Base-by-base conservation (phyloP, 2,113 vertebrate genomes). In the Lucifuga dentata region DNA sequence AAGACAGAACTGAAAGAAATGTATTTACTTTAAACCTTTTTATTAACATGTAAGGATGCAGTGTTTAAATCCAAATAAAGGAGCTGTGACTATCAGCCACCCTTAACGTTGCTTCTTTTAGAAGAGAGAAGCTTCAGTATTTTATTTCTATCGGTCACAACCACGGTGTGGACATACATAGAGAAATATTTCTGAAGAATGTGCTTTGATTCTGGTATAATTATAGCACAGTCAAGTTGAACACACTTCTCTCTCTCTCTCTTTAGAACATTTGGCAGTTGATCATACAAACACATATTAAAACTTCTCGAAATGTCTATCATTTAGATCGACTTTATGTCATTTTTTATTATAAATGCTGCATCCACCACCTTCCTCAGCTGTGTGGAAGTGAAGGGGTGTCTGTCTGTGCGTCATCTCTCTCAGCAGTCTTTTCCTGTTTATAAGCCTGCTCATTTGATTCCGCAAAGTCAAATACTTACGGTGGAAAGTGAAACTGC, bases 381-480 rank as follows among this genome's bases (percentile, higher is more conserved):
- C 17, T 32, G 41, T n/a, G 19, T 17, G 29, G 20, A 11, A 24
- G 17, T n/a, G n/a, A n/a, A n/a, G 10, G 24, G 11, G n/a, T 19
- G 1, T 44, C 36, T 20, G 2, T 46, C 46, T 19, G 49, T 43
- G 24, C 2, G 20, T 67, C 57, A 7, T 26, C 16, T 4, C 21
- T n/a, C 5, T 50, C 33, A 38, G 17, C n/a, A n/a, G n/a, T n/a
- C 4, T 32, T 5, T 16, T 29, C 9, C 21, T 53, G n/a, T 50
- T 40, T 33, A 45, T 63, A 43, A 21, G 26, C 26, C 26, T 29
- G 26, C 26, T 29, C 46, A 36, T 59, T 65, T 8, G 11, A 70
- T 33, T 2, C 0, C 3, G 21, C 41, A 55, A 73, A 80, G 26
- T 15, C 23, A 60, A 21, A 78, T 90, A 90, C 90, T 92, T 64